phyloP scores from a whole-genome alignment of 2,113 vertebrate species.

The Cygnus atratus region DNA sequence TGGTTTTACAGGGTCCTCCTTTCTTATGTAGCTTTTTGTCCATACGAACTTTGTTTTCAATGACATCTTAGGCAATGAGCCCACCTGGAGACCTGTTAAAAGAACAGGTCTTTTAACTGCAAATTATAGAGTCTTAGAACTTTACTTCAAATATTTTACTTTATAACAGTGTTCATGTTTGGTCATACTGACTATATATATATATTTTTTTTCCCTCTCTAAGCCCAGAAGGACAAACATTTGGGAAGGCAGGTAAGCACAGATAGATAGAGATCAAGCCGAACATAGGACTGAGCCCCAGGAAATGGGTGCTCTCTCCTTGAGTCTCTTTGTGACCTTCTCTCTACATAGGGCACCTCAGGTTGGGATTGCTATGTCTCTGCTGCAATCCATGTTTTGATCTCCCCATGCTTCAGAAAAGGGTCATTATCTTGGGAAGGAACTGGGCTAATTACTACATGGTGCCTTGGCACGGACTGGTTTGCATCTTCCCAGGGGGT shows the following conservation, averaged over 20 bases:
- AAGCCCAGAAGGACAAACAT: background rate
- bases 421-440: background rate
- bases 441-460: accelerated
- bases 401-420: background rate
- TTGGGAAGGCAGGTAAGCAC: background rate
- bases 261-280: background rate
- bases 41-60: conserved; percentile 50
- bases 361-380: background rate
- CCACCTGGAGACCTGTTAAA: conserved; percentile 23
- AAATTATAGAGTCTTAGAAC: background rate
- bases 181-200: background rate
- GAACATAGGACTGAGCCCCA: background rate
- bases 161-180: background rate
- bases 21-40: conserved; percentile 26
- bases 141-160: background rate
- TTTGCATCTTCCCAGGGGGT: background rate
- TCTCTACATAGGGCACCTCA: background rate
- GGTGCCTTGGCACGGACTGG: background rate
- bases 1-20: conserved; percentile 62
- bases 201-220: background rate
- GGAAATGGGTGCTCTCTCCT: accelerated
- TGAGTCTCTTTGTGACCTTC: background rate
- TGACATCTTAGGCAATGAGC: conserved; percentile 53
- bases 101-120: background rate
- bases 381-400: background rate